Conservation (phyloP, 2,797 vertebrate genomes). For the Gobio occitaniae region DNA sequence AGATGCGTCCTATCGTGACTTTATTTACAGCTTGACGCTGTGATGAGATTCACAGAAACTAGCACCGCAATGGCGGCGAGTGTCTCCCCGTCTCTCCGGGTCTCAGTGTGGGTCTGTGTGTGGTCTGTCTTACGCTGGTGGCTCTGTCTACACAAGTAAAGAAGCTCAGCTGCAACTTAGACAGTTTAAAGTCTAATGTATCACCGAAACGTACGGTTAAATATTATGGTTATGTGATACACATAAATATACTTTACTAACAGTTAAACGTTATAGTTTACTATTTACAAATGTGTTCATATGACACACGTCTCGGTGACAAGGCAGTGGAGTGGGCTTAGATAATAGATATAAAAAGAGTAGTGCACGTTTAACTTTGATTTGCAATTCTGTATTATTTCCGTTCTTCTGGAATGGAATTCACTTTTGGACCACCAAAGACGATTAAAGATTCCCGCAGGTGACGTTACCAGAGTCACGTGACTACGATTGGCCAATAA, state of each 20-base stretch:
- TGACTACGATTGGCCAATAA: constrained; percentile 23
- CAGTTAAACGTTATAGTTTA: not conserved
- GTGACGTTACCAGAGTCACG: constrained; percentile 14
- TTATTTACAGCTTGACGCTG: constrained; percentile 7
- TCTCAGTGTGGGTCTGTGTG: constrained; percentile 26
- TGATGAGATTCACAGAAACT: not conserved
- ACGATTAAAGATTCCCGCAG: constrained; percentile 52
- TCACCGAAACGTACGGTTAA: not conserved
- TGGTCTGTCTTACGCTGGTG: not conserved
- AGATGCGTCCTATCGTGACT: not conserved
- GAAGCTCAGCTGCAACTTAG: not conserved
- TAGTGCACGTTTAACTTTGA: not conserved
- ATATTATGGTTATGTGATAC: not conserved
- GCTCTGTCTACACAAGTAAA: not conserved
- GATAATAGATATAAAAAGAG: not conserved
- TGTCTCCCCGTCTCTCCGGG: constrained; percentile 10
- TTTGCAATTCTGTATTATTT: not conserved
- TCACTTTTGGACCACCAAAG: constrained; percentile 40
- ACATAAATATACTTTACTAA: not conserved
- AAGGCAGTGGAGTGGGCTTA: not conserved
- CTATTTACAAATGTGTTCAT: not conserved
- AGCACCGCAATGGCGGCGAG: constrained; percentile 32
- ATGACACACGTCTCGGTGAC: not conserved
- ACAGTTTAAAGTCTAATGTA: not conserved
- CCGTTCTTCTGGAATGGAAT: not conserved